A percentile compares a stretch with the other conserved stretches of the same genome.
phyloP scores from a whole-genome alignment of 1,140 invertebrate species.

The Micrasema longulum region DNA sequence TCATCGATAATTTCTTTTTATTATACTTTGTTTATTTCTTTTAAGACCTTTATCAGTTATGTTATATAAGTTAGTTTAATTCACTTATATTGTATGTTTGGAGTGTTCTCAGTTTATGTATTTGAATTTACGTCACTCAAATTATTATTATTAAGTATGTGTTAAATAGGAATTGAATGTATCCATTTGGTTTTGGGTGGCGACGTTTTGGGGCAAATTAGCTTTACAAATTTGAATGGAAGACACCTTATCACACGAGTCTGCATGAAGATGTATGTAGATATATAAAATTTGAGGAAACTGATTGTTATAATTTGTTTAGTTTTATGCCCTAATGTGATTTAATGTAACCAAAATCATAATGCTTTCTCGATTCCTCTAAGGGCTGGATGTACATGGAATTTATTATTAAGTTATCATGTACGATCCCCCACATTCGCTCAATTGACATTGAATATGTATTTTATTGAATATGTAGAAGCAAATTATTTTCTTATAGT shows the following conservation, averaged over 20 bases:
- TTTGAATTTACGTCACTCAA: conserved; percentile 16
- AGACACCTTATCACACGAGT: too few species aligned
- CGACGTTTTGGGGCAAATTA: conserved; percentile 4
- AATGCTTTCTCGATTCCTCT: conserved; percentile 12
- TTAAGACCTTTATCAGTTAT: not conserved
- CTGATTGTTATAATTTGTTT: conserved; percentile 7
- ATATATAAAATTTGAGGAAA: too few species aligned
- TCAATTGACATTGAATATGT: conserved; percentile 19
- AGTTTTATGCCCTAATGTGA: not conserved
- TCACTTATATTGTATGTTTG: not conserved
- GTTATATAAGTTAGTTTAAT: not conserved
- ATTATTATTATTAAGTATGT: conserved; percentile 26
- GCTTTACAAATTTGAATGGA: not conserved
- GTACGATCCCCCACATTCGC: conserved; percentile 18
- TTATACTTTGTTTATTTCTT: not conserved
- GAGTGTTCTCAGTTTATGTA: conserved; percentile 7
- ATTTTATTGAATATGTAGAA: conserved; percentile 5
- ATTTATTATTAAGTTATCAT: not conserved
- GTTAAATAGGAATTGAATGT: conserved; percentile 20
- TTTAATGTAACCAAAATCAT: conserved; percentile 28
- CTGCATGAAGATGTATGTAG: too few species aligned
- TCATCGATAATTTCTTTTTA: conserved; percentile 3
- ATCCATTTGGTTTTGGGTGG: conserved; percentile 13
- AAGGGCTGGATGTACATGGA: conserved; percentile 5
- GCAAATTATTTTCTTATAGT: not conserved